A percentile compares a stretch with the other conserved stretches of the same genome.
Conservation (phyloP, 2,113 vertebrate species). For the Helogale parvula region DNA sequence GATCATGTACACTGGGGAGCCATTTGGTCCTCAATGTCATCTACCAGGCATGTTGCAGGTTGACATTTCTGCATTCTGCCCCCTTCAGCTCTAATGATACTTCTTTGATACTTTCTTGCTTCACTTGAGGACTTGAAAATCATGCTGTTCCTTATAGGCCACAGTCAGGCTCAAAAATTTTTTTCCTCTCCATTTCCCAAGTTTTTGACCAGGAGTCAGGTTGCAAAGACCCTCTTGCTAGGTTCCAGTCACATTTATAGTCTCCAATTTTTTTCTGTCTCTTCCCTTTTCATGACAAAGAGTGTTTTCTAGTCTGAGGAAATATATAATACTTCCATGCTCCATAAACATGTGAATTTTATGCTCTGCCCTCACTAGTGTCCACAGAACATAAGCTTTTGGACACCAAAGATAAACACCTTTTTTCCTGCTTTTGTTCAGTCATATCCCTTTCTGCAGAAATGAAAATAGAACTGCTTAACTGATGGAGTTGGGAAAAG, state of each 20-base stretch:
- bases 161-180: not conserved
- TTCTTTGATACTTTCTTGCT: not conserved
- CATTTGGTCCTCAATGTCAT: not conserved
- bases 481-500: not conserved
- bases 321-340: not conserved
- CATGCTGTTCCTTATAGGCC: not conserved
- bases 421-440: not conserved
- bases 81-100: not conserved
- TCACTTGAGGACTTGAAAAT: not conserved
- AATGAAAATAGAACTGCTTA: slow-evolving; percentile 26
- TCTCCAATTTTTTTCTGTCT: not conserved
- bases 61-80: not conserved
- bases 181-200: not conserved
- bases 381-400: not conserved
- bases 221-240: not conserved
- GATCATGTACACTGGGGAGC: not conserved
- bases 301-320: not conserved
- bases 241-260: not conserved
- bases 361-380: not conserved
- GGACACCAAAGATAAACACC: not conserved
- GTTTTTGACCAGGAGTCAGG: not conserved
- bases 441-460: not conserved
- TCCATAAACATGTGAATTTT: not conserved
- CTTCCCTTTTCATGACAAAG: not conserved
- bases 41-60: not conserved